These are phyloP conservation scores for Cryptus viduatorius DNA, from an alignment of 2,888 invertebrate genomes.

Conservation along the genomic window DNA sequence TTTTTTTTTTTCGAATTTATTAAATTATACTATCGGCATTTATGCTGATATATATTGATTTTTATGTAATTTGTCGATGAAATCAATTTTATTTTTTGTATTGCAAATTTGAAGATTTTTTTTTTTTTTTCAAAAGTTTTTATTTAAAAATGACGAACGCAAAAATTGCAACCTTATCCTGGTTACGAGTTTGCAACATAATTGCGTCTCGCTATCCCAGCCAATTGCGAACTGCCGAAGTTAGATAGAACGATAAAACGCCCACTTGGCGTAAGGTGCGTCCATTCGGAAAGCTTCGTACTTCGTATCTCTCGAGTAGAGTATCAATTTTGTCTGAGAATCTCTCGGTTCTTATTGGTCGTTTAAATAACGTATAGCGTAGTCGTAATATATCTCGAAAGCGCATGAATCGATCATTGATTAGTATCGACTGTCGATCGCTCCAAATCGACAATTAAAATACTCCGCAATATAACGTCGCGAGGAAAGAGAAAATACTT, in stretches of 20 bases:
- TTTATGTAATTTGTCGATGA: too few relatives aligned
- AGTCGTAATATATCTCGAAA: not conserved
- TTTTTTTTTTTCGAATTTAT: too few relatives aligned
- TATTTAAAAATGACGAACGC: not conserved
- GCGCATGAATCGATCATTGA: slow-evolving; percentile 54
- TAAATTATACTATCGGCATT: too few relatives aligned
- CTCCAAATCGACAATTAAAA: slow-evolving; percentile 47
- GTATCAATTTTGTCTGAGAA: slow-evolving; percentile 22
- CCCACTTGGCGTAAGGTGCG: slow-evolving; percentile 54
- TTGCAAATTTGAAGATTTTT: too few relatives aligned
- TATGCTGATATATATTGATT: too few relatives aligned
- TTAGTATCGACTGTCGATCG: slow-evolving; percentile 58
- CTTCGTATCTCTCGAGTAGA: not conserved
- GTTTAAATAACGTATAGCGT: not conserved
- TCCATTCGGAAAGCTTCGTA: slow-evolving; percentile 32
- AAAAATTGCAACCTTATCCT: slow-evolving; percentile 40
- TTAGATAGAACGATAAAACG: slow-evolving; percentile 57
- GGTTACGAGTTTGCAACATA: slow-evolving; percentile 42
- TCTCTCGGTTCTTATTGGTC: not conserved
- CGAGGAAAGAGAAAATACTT: slow-evolving; percentile 40
- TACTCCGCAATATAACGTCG: not conserved
- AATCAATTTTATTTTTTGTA: too few relatives aligned
- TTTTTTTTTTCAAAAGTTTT: too few relatives aligned
- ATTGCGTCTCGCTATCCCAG: slow-evolving; percentile 41
- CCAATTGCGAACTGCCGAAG: slow-evolving; percentile 22